phyloP scores from a whole-genome alignment of 1,140 invertebrate genomes.

The Platorchestia sp. region DNA sequence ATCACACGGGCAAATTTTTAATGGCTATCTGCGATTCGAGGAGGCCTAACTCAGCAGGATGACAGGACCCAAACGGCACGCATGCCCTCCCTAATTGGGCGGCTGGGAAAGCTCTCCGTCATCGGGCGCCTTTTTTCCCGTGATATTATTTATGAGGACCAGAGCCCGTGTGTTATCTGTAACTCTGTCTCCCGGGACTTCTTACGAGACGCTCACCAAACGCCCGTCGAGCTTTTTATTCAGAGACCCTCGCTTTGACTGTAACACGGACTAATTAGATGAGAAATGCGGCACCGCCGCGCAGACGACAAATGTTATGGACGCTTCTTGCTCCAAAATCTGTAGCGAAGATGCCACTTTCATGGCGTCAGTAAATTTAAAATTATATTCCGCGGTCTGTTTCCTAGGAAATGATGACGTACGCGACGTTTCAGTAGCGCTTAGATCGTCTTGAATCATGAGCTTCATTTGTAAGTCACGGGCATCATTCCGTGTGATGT shows the following conservation, averaged over 20 bases:
- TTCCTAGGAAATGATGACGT: not conserved
- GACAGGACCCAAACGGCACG: not conserved
- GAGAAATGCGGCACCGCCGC: not conserved
- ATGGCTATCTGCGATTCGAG: not conserved
- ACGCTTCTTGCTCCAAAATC: not conserved
- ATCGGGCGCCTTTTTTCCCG: not conserved
- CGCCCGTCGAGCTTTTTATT: not conserved
- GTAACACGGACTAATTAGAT: slow-evolving; percentile 50
- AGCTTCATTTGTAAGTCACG: not conserved
- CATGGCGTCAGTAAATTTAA: not conserved
- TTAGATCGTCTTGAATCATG: not conserved
- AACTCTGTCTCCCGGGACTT: slow-evolving; percentile 17
- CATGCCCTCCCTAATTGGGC: not conserved
- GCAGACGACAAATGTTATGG: not conserved
- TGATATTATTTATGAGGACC: slow-evolving; percentile 21
- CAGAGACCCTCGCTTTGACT: not conserved
- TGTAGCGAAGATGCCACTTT: not conserved
- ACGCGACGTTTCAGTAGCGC: not conserved
- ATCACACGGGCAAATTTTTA: not conserved
- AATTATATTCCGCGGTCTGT: not conserved
- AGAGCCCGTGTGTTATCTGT: slow-evolving; percentile 27
- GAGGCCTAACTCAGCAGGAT: not conserved
- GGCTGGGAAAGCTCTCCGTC: slow-evolving; percentile 26
- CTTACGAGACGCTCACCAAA: slow-evolving; percentile 24
- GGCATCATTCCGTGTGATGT: not conserved